Evolutionary conservation across 2,888 invertebrate species (phyloP).

Genomic region (Kuschelorhynchus macadamiae): DNA sequence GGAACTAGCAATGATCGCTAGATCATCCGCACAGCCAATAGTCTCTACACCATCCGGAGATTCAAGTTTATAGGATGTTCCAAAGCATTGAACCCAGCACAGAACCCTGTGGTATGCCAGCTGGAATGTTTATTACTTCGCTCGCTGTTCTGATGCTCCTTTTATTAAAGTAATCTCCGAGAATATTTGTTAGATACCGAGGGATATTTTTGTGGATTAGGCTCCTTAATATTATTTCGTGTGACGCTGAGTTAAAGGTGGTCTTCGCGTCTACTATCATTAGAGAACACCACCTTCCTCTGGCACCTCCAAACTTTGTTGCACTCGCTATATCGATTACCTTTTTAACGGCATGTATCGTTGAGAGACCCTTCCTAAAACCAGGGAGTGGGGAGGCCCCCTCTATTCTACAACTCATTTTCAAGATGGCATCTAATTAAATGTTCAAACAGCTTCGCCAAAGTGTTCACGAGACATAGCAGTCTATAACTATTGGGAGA

Average conservation of each 20-base stretch:
- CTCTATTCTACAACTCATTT: constrained; percentile 6
- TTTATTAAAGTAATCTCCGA: background rate
- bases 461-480: constrained; percentile 22
- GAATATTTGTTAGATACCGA: background rate
- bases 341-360: constrained; percentile 9
- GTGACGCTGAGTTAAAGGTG: constrained; percentile 33
- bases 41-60: no score
- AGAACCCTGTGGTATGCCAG: background rate
- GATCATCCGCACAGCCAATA: no score
- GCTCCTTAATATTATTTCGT: no score
- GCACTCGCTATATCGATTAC: background rate
- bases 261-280: constrained; percentile 18
- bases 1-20: no score
- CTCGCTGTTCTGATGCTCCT: background rate
- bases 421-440: constrained; percentile 7
- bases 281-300: background rate
- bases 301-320: background rate
- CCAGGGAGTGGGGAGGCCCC: background rate
- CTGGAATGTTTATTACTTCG: background rate
- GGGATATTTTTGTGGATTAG: no score
- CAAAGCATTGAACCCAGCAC: constrained; percentile 6
- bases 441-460: constrained; percentile 18
- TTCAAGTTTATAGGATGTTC: no score
- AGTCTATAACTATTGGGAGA: background rate
- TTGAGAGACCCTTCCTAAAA: constrained; percentile 14